phyloP scores from a whole-genome alignment of 1,140 invertebrate genomes.

The Trialeurodes vaporariorum region DNA sequence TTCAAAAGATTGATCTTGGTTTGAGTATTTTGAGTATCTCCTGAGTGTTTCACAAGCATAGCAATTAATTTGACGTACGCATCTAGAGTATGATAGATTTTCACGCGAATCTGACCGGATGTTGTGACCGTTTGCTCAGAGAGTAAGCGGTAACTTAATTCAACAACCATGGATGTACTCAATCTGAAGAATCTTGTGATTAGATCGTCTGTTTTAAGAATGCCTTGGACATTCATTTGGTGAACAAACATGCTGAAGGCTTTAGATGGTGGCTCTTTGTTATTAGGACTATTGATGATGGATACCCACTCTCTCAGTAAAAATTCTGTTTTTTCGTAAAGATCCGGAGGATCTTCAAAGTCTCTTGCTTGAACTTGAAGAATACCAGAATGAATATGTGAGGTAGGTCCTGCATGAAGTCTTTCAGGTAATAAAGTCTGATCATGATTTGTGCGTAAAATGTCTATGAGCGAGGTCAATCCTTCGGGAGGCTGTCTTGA shows the following conservation, averaged over 20 bases:
- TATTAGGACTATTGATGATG: conserved; percentile 68
- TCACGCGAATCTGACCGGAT: conserved; percentile 44
- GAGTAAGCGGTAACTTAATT: conserved; percentile 76
- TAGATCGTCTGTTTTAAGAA: conserved; percentile 93
- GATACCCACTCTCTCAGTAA: conserved; percentile 90
- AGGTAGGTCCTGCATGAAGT: conserved; percentile 58
- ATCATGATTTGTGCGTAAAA: conserved; percentile 58
- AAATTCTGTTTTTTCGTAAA: conserved; percentile 91
- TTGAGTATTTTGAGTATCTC: conserved; percentile 73
- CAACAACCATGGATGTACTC: conserved; percentile 93
- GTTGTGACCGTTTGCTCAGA: conserved; percentile 52
- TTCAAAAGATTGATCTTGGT: conserved; percentile 96
- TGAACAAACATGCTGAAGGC: conserved; percentile 92
- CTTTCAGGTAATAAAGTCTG: conserved; percentile 54
- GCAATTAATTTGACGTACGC: conserved; percentile 90
- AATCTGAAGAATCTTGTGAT: conserved; percentile 95
- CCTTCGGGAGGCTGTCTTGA: conserved; percentile 69
- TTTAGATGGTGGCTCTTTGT: conserved; percentile 76
- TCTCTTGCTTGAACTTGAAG: conserved; percentile 72
- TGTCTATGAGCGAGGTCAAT: conserved; percentile 58
- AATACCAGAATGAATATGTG: conserved; percentile 88
- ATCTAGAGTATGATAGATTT: conserved; percentile 92
- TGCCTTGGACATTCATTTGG: conserved; percentile 89
- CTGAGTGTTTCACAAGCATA: conserved; percentile 89
- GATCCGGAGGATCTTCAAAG: conserved; percentile 83